Evolutionary conservation across 2,113 vertebrate species (phyloP), one percentile per base, ranked within the genome.

Genomic region (Rousettus leschenaultii): DNA sequence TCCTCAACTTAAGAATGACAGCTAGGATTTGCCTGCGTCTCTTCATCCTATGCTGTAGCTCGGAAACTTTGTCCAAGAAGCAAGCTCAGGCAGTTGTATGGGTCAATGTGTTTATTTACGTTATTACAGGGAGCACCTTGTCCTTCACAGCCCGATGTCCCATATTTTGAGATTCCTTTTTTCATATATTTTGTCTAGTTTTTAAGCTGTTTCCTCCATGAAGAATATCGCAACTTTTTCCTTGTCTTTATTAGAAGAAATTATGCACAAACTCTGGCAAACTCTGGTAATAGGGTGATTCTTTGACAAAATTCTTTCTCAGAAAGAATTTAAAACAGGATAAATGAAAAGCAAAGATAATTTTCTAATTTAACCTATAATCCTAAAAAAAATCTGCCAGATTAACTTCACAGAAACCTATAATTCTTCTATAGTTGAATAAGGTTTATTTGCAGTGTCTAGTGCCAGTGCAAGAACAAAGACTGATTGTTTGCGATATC

Each of bases 231-330:
- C 1, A 0, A 33, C 43, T 55, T 48, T 26, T 55, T 66, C 45
- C 28, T 28, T 71, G 5, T 53, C 35, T 74, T 95, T 79, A 55
- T 79, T 78, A 59, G 45, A 51, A 85, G 21, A 95, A 70, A 70
- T 6, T 71, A 38, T 59, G 2, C 1, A 14, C 15, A 43, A 55
- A 79, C 2, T 68, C 19, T 55, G 35, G 24, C 9, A 68, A 82
- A 82, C 48, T 51, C 48, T 51, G 1, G 14, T 33, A 63, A 74
- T 38, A 73, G 18, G 22, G 7, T 40, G 35, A 2, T 15, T 43
- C 43, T 61, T 83, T 78, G 24, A 59, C 13, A 4, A 40, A 68
- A 19, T 43, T 4, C 6, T 45, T 95, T 19, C 33, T 93, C 70
- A n/a, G 57, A 57, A 82, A 94, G 0, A 82, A 30, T 77, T 70